phyloP scores from a whole-genome alignment of 2,888 invertebrate species.

The Fragum fragum region DNA sequence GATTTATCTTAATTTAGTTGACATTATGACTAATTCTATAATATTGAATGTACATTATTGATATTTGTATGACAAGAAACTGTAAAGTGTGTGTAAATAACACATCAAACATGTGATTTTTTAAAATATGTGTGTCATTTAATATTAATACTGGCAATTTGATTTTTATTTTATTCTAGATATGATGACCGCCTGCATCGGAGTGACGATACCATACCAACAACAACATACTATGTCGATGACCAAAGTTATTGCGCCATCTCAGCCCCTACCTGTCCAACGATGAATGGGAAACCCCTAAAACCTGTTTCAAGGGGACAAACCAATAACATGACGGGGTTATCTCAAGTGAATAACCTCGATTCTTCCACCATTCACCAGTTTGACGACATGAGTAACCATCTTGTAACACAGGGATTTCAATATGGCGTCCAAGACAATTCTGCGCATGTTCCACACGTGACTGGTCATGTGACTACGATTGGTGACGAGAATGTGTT shows the following conservation, averaged over 20 bases:
- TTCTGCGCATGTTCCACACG: constrained; percentile 27
- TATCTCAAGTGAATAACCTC: background rate
- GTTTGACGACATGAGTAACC: background rate
- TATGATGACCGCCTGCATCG: constrained; percentile 28
- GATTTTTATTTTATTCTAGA: constrained; percentile 10
- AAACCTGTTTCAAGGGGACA: constrained; percentile 1
- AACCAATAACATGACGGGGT: background rate
- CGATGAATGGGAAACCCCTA: constrained; percentile 41
- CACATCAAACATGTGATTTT: too few relatives aligned
- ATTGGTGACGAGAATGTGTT: constrained; percentile 37
- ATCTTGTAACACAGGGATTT: background rate
- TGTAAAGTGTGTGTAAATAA: too few relatives aligned
- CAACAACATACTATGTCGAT: constrained; percentile 34
- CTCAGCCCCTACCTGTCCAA: constrained; percentile 36
- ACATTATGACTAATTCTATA: too few relatives aligned
- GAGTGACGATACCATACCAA: constrained; percentile 35
- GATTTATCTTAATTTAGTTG: too few relatives aligned
- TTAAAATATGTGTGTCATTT: too few relatives aligned
- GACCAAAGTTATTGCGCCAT: constrained; percentile 45
- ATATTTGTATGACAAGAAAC: too few relatives aligned
- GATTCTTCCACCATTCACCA: background rate
- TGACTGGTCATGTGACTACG: constrained; percentile 24
- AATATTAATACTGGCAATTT: too few relatives aligned
- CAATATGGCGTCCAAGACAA: background rate
- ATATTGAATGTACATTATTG: background rate